Evolutionary conservation across 2,888 invertebrate species (phyloP).

Genomic region (Autographa gamma): DNA sequence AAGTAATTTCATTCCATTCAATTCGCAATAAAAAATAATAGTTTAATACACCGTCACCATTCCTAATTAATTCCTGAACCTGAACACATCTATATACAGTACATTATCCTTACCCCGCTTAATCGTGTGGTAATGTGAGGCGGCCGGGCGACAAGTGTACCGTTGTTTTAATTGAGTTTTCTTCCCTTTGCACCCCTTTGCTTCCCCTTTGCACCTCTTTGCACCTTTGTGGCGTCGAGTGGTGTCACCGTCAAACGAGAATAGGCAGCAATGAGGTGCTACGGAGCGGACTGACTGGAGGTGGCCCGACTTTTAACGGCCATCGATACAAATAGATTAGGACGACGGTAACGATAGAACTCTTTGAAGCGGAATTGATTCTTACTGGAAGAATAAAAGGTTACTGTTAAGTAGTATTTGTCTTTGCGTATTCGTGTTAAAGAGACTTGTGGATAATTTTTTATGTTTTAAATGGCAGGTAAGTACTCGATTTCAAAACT

Average conservation of each 20-base stretch:
- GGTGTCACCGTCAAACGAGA: conserved; percentile 69
- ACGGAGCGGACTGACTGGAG: conserved; percentile 48
- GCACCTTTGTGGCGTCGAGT: conserved; percentile 77
- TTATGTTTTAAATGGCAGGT: neutral
- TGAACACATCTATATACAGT: conserved; percentile 31
- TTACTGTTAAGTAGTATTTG: neutral
- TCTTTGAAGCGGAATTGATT: neutral
- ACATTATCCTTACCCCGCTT: conserved; percentile 63
- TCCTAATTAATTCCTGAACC: conserved; percentile 38
- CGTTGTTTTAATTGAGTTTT: conserved; percentile 83
- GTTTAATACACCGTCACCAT: conserved; percentile 16
- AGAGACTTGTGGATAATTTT: neutral
- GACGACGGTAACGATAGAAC: conserved; percentile 10
- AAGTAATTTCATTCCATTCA: neutral
- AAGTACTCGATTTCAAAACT: conserved; percentile 21
- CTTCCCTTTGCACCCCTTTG: conserved; percentile 72
- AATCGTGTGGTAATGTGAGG: conserved; percentile 77
- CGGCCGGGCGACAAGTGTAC: conserved; percentile 66
- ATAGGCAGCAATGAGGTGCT: conserved; percentile 33
- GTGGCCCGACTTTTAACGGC: conserved; percentile 44
- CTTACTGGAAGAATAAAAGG: conserved; percentile 4
- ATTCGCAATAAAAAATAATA: conserved; percentile 21
- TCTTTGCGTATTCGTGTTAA: neutral
- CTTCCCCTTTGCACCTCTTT: conserved; percentile 57
- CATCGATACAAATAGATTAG: conserved; percentile 6